Conservation (phyloP, 2,797 vertebrate species). For the Lepilemur septentrionalis region DNA sequence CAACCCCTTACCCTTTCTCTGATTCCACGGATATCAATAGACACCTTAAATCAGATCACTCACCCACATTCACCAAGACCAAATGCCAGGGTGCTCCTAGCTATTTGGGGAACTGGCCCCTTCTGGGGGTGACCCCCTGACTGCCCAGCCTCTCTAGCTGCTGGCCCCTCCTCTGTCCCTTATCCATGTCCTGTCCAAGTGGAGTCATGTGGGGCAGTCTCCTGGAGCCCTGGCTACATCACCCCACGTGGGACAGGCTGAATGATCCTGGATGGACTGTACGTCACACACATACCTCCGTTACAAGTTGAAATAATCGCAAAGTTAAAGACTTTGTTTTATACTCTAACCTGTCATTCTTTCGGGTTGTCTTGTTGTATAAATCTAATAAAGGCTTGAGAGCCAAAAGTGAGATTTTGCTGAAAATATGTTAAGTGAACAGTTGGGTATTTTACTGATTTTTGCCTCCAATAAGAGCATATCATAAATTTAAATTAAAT, state of each 20-base stretch:
- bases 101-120: rapidly evolving
- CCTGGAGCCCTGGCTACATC: not conserved
- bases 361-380: slow-evolving; percentile 33
- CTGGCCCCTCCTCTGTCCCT: not conserved
- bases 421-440: not conserved
- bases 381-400: slow-evolving; percentile 24
- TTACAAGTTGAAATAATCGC: not conserved
- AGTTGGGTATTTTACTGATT: slow-evolving; percentile 33
- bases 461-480: not conserved
- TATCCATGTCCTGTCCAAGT: rapidly evolving
- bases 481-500: slow-evolving; percentile 36
- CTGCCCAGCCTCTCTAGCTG: no score
- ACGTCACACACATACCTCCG: no score
- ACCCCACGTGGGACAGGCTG: not conserved
- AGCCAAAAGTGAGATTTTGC: slow-evolving; percentile 9
- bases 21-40: no score
- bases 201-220: not conserved
- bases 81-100: not conserved
- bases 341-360: slow-evolving; percentile 32
- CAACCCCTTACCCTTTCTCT: not conserved
- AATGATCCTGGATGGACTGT: not conserved
- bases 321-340: not conserved
- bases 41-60: not conserved
- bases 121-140: no score
- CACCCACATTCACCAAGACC: no score